Evolutionary conservation across 2,113 vertebrate species (phyloP).

Genomic region (Melozone crissalis): DNA sequence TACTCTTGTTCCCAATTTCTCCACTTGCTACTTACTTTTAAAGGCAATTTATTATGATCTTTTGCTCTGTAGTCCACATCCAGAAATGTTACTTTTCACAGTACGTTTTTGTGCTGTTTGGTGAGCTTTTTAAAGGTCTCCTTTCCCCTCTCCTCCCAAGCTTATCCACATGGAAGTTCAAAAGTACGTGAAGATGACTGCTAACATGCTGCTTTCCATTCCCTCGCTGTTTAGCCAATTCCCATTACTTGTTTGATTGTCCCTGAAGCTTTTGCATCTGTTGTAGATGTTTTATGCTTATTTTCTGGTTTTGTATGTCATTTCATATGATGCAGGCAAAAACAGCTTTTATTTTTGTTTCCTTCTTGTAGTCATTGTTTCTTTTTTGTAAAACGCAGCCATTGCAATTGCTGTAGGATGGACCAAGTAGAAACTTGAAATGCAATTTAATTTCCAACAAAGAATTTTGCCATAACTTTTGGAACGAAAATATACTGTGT

Average conservation of each 20-base stretch:
- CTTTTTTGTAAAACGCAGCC: neutral
- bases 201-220: neutral
- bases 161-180: neutral
- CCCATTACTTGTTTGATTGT: neutral
- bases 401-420: neutral
- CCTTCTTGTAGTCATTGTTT: neutral
- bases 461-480: neutral
- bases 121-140: conserved; percentile 10
- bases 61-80: neutral
- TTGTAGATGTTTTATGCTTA: neutral
- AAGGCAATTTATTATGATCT: neutral
- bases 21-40: neutral
- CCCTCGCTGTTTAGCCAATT: neutral
- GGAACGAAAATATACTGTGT: neutral
- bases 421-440: neutral
- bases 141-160: neutral
- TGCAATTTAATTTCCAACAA: neutral
- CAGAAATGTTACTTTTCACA: neutral
- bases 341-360: neutral
- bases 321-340: neutral
- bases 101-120: neutral
- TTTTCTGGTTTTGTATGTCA: neutral
- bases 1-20: neutral
- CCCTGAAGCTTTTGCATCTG: neutral
- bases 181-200: neutral